Conservation (phyloP, 2,888 invertebrate species). For the Tolmerus cingulatus region DNA sequence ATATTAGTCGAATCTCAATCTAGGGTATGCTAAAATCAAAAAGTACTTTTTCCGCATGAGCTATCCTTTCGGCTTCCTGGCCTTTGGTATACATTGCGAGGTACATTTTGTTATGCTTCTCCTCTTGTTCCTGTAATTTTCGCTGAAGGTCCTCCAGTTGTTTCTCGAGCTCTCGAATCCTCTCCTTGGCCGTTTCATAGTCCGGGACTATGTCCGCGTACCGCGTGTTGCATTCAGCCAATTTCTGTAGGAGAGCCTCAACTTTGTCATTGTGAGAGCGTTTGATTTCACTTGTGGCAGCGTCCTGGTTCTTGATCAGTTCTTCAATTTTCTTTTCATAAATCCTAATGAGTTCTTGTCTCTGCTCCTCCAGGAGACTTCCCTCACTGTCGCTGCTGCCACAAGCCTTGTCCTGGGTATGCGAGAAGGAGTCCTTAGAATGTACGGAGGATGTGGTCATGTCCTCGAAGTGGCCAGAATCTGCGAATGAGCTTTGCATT, state of each 20-base stretch:
- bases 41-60: constrained; percentile 73
- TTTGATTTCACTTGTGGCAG: constrained; percentile 78
- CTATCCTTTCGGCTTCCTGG: constrained; percentile 78
- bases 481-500: constrained; percentile 80
- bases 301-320: constrained; percentile 69
- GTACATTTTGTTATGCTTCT: constrained; percentile 78
- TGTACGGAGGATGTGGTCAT: constrained; percentile 77
- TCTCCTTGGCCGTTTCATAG: constrained; percentile 76
- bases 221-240: constrained; percentile 78
- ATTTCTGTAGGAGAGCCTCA: constrained; percentile 74
- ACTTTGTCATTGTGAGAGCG: constrained; percentile 82
- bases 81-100: constrained; percentile 85
- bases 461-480: constrained; percentile 89
- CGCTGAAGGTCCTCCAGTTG: constrained; percentile 76
- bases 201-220: constrained; percentile 81
- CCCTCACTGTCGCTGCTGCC: constrained; percentile 53
- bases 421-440: constrained; percentile 76
- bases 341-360: constrained; percentile 72
- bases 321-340: constrained; percentile 81
- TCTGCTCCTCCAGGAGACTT: constrained; percentile 70
- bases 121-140: constrained; percentile 75
- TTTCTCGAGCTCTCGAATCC: constrained; percentile 74
- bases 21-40: constrained; percentile 44
- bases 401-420: constrained; percentile 65
- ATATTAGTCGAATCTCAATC: not conserved